A percentile compares a stretch with the other conserved stretches of the same genome.
phyloP scores from a whole-genome alignment of 2,113 vertebrate genomes.

The Neodon shergylaensis region DNA sequence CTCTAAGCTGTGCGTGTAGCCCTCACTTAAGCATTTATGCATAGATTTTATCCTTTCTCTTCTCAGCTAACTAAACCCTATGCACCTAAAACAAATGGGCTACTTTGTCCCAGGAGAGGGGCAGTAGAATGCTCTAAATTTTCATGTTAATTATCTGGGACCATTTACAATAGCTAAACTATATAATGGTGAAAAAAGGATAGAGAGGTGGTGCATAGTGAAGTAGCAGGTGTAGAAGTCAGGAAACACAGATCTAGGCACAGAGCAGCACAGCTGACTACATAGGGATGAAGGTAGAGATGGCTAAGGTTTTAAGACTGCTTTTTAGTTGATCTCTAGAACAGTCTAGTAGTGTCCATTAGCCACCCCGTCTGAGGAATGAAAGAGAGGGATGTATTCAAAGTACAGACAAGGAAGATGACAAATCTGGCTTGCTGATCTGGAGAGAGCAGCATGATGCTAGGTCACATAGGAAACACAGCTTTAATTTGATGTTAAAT shows the following conservation, averaged over 20 bases:
- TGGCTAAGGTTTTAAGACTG: background rate
- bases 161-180: background rate
- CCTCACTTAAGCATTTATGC: background rate
- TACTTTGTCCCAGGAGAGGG: background rate
- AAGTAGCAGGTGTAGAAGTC: background rate
- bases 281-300: background rate
- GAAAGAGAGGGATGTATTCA: background rate
- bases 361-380: background rate
- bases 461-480: background rate
- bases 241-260: background rate
- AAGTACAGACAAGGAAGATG: background rate
- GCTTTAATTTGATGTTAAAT: background rate
- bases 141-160: background rate
- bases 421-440: constrained; percentile 5
- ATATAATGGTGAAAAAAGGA: background rate
- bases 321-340: background rate
- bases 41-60: background rate
- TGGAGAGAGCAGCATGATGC: background rate
- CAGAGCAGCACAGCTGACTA: background rate
- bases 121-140: background rate
- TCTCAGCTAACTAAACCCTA: background rate
- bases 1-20: background rate
- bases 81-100: background rate
- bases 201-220: background rate
- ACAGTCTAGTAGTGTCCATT: background rate